Evolutionary conservation across 2,113 vertebrate species (phyloP), one percentile per base, ranked within the genome.

Genomic region (Platycercus adscitus): DNA sequence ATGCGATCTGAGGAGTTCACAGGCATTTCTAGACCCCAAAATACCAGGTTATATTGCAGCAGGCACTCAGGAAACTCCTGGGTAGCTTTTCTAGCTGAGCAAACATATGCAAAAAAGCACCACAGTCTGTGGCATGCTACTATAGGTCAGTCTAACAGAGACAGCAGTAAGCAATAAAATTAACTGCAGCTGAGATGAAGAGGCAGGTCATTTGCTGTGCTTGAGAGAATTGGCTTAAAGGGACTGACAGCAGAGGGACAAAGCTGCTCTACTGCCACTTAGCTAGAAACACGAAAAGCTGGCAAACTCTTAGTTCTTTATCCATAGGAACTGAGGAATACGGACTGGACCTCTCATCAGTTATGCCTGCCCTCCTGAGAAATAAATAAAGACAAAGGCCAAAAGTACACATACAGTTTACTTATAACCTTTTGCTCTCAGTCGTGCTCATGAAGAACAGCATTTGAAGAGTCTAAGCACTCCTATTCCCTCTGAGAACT

Each of bases 21-120:
- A 97, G 93, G 87, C 91, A 81, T 72, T 95, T 96, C 88, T 91
- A 94, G 88, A 82, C 95, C 90, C 90, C 68, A 73, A 53, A 84
- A 87, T 47, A 85, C 68, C 77, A 91, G 90, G 82, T 80, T 89
- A 35, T 37, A 89, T 37, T 95, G 96, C 95, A 97, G 69, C 70
- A 92, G 89, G 71, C 66, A 82, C 84, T 73, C 95, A 93, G 89
- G 90, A 94, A 95, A 44, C 73, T 88, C 88, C 60, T 81, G 95
- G 47, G 60, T 81, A 65, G 49, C 87, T 53, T 88, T 94, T 92
- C 89, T 95, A 93, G 82, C 83, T 91, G 89, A 93, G 76, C 58
- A 90, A 91, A 94, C 46, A 73, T 37, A 60, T 86, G 70, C 76
- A 84, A 90, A 89, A 56, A 87, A 93, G 68, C 46, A 43, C 11